A percentile compares a stretch with the other conserved stretches of the same genome.
Evolutionary conservation across 2,888 invertebrate species (phyloP).

Genomic region (Dermolepida albohirtum): DNA sequence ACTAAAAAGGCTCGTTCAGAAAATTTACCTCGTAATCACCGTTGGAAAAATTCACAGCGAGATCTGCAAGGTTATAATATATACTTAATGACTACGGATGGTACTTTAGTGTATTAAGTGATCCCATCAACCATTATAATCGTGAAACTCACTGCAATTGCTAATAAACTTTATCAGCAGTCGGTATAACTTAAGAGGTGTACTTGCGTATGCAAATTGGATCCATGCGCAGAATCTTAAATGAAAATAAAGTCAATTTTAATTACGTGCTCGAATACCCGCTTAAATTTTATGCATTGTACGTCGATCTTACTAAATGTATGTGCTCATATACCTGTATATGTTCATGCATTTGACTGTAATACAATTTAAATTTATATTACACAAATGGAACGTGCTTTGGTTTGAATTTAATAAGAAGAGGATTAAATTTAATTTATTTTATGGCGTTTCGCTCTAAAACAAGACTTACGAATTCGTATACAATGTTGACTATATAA

Average conservation of each 20-base stretch:
- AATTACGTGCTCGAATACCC: conserved; percentile 51
- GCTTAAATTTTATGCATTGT: conserved; percentile 29
- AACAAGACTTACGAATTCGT: too few species aligned
- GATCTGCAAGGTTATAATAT: conserved; percentile 39
- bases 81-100: conserved; percentile 44
- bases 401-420: too few species aligned
- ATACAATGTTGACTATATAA: too few species aligned
- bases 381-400: too few species aligned
- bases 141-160: conserved; percentile 48
- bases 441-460: too few species aligned
- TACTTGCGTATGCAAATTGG: conserved; percentile 52
- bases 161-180: conserved; percentile 49
- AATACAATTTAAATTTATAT: too few species aligned
- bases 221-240: conserved; percentile 54
- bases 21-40: background rate
- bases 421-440: too few species aligned
- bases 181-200: conserved; percentile 45
- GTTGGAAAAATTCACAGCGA: conserved; percentile 16
- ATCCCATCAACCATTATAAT: conserved; percentile 44
- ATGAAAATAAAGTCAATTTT: conserved; percentile 58
- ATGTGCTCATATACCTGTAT: background rate
- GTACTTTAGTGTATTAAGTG: conserved; percentile 45
- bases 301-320: conserved; percentile 21
- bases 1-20: conserved; percentile 11
- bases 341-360: background rate